Evolutionary conservation across 30 jellyfish, hydroid and myxozoan species (phyloP).

Genomic region (Aurelia sp.): DNA sequence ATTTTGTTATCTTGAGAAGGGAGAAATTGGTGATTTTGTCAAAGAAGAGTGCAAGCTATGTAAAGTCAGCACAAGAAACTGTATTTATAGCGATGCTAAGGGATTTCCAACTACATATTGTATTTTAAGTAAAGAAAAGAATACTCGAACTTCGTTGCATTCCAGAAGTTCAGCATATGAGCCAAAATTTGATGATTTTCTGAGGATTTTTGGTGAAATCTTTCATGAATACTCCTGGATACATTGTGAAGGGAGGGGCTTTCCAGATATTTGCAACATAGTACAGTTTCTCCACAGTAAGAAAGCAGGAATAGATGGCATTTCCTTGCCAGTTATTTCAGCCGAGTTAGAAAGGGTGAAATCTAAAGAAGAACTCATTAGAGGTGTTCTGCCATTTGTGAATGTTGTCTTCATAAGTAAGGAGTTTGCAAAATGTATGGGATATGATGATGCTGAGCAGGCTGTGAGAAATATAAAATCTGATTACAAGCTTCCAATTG

Average conservation of each 20-base stretch:
- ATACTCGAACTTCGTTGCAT: conserved; percentile 71
- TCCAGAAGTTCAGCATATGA: conserved; percentile 54
- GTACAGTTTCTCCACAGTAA: too few species aligned
- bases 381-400: conserved; percentile 17
- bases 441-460: conserved; percentile 43
- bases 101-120: conserved; percentile 74
- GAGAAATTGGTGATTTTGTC: conserved; percentile 43
- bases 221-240: conserved; percentile 38
- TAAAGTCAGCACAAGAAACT: not conserved
- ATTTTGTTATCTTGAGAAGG: conserved; percentile 43
- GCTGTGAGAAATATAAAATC: conserved; percentile 49
- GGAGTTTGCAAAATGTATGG: conserved; percentile 61
- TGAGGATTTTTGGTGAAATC: not conserved
- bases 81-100: conserved; percentile 16
- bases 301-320: too few species aligned
- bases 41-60: conserved; percentile 44
- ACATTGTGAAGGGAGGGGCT: conserved; percentile 45
- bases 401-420: conserved; percentile 70
- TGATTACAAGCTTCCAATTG: not conserved
- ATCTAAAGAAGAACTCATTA: conserved; percentile 9
- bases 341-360: too few species aligned
- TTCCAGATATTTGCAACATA: too few species aligned
- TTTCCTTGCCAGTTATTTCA: too few species aligned
- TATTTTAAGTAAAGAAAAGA: conserved; percentile 46
- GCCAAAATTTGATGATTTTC: conserved; percentile 44